phyloP scores from a whole-genome alignment of 1,140 invertebrate genomes.

The Ooceraea biroi region DNA sequence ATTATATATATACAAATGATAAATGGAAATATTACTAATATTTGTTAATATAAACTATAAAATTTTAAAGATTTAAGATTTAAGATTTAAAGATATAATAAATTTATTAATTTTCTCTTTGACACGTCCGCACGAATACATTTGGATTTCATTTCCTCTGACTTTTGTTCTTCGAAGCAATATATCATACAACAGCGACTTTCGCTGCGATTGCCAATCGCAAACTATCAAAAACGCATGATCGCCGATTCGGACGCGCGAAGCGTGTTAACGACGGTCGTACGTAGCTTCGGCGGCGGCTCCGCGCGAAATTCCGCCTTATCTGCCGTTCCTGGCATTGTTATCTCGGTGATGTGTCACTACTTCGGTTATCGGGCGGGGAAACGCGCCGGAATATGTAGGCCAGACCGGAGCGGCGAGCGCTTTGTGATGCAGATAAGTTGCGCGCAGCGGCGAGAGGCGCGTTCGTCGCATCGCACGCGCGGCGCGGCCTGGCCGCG shows the following conservation, averaged over 20 bases:
- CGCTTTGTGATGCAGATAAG: constrained; percentile 78
- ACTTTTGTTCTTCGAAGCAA: too few species aligned
- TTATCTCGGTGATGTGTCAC: constrained; percentile 55
- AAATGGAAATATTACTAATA: too few species aligned
- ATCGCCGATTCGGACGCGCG: not conserved
- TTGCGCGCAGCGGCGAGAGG: constrained; percentile 51
- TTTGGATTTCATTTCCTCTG: too few species aligned
- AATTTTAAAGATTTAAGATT: too few species aligned
- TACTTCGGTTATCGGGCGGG: constrained; percentile 19
- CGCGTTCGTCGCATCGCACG: constrained; percentile 10
- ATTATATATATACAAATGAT: too few species aligned
- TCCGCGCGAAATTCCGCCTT: not conserved
- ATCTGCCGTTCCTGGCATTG: constrained; percentile 14
- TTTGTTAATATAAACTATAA: too few species aligned
- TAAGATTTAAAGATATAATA: too few species aligned
- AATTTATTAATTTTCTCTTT: too few species aligned
- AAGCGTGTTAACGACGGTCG: too few species aligned
- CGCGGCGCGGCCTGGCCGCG: constrained; percentile 27
- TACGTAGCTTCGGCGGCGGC: not conserved
- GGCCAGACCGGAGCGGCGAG: constrained; percentile 72
- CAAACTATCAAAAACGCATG: not conserved
- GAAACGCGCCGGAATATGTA: constrained; percentile 70
- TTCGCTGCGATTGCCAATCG: not conserved
- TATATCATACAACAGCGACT: too few species aligned
- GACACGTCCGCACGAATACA: too few species aligned